Percentiles rank a stretch among this genome's conserved stretches.
These are phyloP conservation scores for Drosophila malerkotliana DNA, from an alignment of 1,140 invertebrate species.

Conservation along the genomic window DNA sequence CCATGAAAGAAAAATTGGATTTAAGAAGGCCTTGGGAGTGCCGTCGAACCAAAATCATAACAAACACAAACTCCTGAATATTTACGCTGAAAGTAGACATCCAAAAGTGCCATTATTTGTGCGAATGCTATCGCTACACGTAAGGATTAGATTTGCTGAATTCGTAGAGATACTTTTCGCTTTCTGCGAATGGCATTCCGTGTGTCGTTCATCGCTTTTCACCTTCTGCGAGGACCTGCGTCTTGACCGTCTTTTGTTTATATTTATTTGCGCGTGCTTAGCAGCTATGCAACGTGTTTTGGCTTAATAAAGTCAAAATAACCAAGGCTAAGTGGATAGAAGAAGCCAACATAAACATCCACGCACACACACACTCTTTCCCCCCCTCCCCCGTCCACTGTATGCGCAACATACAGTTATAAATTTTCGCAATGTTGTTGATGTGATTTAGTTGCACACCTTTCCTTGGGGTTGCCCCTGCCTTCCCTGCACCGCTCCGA, in stretches of 20 bases:
- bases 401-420: conserved; percentile 58
- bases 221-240: neutral
- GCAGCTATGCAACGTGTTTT: conserved; percentile 78
- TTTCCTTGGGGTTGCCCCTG: conserved; percentile 33
- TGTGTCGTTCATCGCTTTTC: neutral
- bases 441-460: conserved; percentile 82
- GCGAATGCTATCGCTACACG: neutral
- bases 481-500: conserved; percentile 1
- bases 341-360: conserved; percentile 71
- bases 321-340: conserved; percentile 75
- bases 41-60: too few species aligned
- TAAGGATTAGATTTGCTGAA: neutral
- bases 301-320: conserved; percentile 82
- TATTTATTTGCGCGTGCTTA: conserved; percentile 75
- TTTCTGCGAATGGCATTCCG: neutral
- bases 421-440: conserved; percentile 77
- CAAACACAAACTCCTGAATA: too few species aligned
- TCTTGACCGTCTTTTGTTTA: conserved; percentile 46
- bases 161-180: neutral
- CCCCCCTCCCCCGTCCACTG: conserved; percentile 11
- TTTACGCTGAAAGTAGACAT: too few species aligned
- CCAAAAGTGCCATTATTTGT: too few species aligned
- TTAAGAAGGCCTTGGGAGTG: neutral
- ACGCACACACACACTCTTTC: conserved; percentile 17
- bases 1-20: neutral